Conservation (phyloP, 1,140 invertebrate genomes). For the Formica exsecta region DNA sequence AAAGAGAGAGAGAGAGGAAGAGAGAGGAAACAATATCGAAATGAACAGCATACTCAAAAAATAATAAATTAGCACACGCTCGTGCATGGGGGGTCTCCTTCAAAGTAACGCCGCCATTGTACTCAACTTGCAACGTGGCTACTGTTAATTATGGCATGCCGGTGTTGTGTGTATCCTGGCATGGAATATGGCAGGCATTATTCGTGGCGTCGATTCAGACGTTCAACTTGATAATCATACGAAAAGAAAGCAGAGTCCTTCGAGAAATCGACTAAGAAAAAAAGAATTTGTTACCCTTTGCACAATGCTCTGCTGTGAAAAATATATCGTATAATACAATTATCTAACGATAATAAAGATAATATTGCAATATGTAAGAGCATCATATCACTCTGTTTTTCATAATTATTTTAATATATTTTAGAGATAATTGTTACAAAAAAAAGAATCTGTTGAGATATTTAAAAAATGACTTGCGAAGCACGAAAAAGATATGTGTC, state of each 20-base stretch:
- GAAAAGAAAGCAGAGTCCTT: conserved; percentile 23
- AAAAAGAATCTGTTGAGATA: background rate
- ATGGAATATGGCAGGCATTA: conserved; percentile 63
- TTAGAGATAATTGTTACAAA: background rate
- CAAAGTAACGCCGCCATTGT: conserved; percentile 75
- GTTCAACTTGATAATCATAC: conserved; percentile 62
- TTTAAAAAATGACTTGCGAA: background rate
- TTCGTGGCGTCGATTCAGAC: conserved; percentile 62
- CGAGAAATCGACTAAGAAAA: conserved; percentile 21
- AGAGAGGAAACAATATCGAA: conserved; percentile 14
- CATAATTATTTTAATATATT: background rate
- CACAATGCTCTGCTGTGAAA: background rate
- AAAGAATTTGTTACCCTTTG: conserved; percentile 1
- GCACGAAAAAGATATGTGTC: background rate
- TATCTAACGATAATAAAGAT: background rate
- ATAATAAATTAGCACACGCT: conserved; percentile 74
- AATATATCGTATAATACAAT: background rate
- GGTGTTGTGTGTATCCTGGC: conserved; percentile 53
- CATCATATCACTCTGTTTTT: background rate
- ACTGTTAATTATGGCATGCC: conserved; percentile 76
- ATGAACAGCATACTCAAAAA: conserved; percentile 70
- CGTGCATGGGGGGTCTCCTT: conserved; percentile 56
- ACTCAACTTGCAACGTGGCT: conserved; percentile 65
- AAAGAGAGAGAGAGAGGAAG: background rate
- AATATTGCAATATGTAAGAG: background rate